Conservation (phyloP, 2,888 invertebrate genomes). For the Odontothrips loti region DNA sequence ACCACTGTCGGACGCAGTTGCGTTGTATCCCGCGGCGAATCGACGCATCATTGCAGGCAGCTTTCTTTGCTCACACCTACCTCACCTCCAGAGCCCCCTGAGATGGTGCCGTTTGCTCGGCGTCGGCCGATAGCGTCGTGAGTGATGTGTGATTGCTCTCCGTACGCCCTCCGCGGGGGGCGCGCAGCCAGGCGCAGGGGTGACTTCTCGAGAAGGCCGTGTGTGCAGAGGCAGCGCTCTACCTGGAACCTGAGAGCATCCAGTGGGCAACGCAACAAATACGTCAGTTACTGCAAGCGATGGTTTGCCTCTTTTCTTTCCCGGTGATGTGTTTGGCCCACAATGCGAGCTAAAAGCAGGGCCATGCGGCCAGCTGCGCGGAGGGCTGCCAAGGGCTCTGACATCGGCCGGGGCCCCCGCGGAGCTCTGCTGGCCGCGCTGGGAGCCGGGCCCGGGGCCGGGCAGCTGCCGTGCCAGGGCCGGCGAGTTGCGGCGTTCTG, state of each 20-base stretch:
- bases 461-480: no score
- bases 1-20: no score
- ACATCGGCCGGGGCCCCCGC: not conserved
- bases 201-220: constrained; percentile 5
- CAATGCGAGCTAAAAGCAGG: constrained; percentile 4
- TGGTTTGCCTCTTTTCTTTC: not conserved
- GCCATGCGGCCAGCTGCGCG: not conserved
- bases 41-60: no score
- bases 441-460: constrained; percentile 3
- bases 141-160: no score
- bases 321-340: not conserved
- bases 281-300: not conserved
- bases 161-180: no score
- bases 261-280: not conserved
- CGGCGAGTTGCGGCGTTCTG: no score
- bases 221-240: not conserved
- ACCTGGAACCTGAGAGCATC: constrained; percentile 16
- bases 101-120: no score
- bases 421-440: not conserved
- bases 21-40: no score
- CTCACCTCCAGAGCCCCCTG: no score
- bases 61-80: no score
- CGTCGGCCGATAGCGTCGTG: no score
- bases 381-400: not conserved
- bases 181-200: no score